Evolutionary conservation across 1,140 invertebrate genomes (phyloP).

Genomic region (Leptopilina clavipes): DNA sequence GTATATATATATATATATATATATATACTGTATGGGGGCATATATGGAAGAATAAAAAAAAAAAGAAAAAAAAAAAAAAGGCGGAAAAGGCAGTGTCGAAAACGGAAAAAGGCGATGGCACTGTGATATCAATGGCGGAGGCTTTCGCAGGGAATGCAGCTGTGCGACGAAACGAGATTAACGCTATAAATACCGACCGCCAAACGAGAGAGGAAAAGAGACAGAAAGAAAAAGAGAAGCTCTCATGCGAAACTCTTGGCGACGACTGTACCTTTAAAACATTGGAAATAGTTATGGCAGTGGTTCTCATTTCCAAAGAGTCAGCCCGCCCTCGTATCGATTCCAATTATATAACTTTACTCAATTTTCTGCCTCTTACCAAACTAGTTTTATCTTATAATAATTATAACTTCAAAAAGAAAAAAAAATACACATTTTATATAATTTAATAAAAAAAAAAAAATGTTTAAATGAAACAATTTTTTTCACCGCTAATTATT

Average conservation of each 20-base stretch:
- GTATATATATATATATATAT: neutral
- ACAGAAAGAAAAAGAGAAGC: constrained; percentile 25
- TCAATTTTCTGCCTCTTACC: constrained; percentile 44
- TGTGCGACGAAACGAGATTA: constrained; percentile 69
- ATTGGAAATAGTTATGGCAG: constrained; percentile 72
- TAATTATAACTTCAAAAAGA: neutral
- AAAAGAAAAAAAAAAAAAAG: constrained; percentile 41
- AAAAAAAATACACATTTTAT: constrained; percentile 4
- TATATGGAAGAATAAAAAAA: neutral
- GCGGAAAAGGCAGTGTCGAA: constrained; percentile 25
- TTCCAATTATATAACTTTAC: constrained; percentile 52
- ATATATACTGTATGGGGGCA: neutral
- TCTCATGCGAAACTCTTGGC: constrained; percentile 44
- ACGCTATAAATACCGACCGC: constrained; percentile 69
- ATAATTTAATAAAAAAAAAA: constrained; percentile 3
- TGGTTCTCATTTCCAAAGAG: constrained; percentile 57
- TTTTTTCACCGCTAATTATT: neutral
- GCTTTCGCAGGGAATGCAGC: constrained; percentile 66
- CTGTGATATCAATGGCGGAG: constrained; percentile 49
- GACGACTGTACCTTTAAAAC: constrained; percentile 62
- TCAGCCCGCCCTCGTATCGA: constrained; percentile 51
- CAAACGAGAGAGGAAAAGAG: constrained; percentile 44
- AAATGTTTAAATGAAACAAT: neutral
- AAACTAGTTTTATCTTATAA: constrained; percentile 28
- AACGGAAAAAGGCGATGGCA: constrained; percentile 51